Base-by-base conservation (phyloP, 2,888 invertebrate genomes). In the Nephrotoma flavescens region DNA sequence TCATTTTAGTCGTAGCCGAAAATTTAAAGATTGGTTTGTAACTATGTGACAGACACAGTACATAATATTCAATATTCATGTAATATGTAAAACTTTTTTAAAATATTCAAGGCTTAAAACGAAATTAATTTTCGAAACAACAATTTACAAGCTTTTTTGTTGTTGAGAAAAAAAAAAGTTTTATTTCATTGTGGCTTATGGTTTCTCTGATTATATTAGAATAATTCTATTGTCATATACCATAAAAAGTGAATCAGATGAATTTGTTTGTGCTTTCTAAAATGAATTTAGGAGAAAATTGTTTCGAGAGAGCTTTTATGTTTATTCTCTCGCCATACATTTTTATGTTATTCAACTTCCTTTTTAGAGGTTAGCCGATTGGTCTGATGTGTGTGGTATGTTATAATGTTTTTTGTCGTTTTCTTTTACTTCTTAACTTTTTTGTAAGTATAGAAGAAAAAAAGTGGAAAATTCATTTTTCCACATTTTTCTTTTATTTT, bases 341-440 rank as follows among this genome's bases (percentile, higher is more conserved):
- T 52, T 71, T 71, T 31, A 71, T 71, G 71, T 31, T 71, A 31
- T 71, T 31, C 31, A 71, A 71, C 11, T 71, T 71, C 71, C 71
- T 31, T 84, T 84, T 84, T 84, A 42, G 42, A 84, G 84, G 84
- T 84, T 84, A 84, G 84, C 84, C 84, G 84, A 84, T 84, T 84
- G 84, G 84, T 84, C 42, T 84, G 84, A 42, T 71, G 71, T 71
- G 71, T 71, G 71, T 9, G 71, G 71, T 71, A 71, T 71, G 71
- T 71, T 71, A 7, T 4, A 71, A 71, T 71, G 71, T 71, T 71
- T 71, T 71, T 71, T 4, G 31, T 11, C 31, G 71, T 71, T 71
- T 71, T 71, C 31, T 6, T 15, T 15, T 31, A 4, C 12, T 71
- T 71, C 71, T 71, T 71, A 71, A 31, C 71, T 7, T 31, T 71